Evolutionary conservation across 2,113 vertebrate species (phyloP), one percentile per base, ranked within the genome.

Genomic region (Rhea americana): DNA sequence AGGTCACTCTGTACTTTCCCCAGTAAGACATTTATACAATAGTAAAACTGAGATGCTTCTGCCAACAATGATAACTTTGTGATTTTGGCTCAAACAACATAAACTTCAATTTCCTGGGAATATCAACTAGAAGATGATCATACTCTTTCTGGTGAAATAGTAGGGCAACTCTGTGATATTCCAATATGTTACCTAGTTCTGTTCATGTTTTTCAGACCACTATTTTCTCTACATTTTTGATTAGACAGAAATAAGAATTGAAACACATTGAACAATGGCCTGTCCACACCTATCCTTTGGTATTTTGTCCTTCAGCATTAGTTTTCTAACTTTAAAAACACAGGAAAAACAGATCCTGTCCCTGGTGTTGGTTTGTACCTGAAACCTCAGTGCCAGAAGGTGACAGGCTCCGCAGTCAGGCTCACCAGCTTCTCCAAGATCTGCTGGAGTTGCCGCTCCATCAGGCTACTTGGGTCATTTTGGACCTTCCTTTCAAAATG

Each of bases 81-180:
- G 35, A 39, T 73, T 94, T 93, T 96, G 94, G 90, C 94, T 90
- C 30, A 10, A 53, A 25, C 28, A 85, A 35, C 4, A 4, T 79
- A 85, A 94, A 90, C 88, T 28, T 19, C 21, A 37, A 0, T 79
- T 96, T 96, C 90, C 41, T 3, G 4, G 80, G 95, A 96, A 94
- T 62, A 62, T 26, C 11, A n/a, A 3, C 66, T 47, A 73, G 68
- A 28, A 6, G 1, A 19, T 50, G 7, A 58, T 24, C n/a, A 1
- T 32, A 1, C 26, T 59, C 7, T 76, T 82, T 89, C 81, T 87
- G 59, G 7, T 79, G 77, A 91, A 91, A 68, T 32, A 32, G 35
- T 1, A 3, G 68, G 67, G 82, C 14, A 78, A 19, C 74, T 71
- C 55, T 58, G 28, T 32, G 30, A 30, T 32, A 58, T 32, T 16